Evolutionary conservation across 1,140 invertebrate genomes (phyloP).

Genomic region (Pinna nobilis): DNA sequence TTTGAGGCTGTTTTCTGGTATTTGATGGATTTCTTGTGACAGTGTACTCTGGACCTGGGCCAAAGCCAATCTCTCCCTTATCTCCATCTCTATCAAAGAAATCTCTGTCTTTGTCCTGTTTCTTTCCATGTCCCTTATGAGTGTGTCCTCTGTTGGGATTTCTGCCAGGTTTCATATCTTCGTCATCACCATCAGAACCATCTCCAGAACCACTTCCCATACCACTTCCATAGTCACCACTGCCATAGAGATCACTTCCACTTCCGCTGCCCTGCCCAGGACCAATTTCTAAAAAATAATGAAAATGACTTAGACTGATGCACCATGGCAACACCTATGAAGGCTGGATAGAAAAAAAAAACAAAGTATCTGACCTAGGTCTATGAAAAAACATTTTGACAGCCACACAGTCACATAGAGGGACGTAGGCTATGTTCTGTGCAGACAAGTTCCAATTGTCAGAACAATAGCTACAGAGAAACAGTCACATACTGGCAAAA

Average conservation of each 20-base stretch:
- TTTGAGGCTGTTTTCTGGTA: too few relatives aligned
- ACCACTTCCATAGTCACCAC: background rate
- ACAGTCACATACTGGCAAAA: too few relatives aligned
- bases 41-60: too few relatives aligned
- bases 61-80: too few relatives aligned
- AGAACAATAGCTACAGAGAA: too few relatives aligned
- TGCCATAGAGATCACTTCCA: constrained; percentile 1
- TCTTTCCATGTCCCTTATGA: too few relatives aligned
- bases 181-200: constrained; percentile 24
- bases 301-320: constrained; percentile 8
- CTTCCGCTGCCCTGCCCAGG: background rate
- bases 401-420: background rate
- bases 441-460: too few relatives aligned
- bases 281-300: too few relatives aligned
- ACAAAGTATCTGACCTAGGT: background rate
- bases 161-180: background rate
- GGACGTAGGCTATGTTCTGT: background rate
- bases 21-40: too few relatives aligned
- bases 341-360: background rate
- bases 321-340: background rate
- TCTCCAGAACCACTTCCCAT: background rate
- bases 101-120: too few relatives aligned
- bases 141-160: too few relatives aligned
- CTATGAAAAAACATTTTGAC: background rate
- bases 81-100: too few relatives aligned